These are phyloP conservation scores for Bombus soroeensis DNA, from an alignment of 1,140 invertebrate species.

Conservation along the genomic window DNA sequence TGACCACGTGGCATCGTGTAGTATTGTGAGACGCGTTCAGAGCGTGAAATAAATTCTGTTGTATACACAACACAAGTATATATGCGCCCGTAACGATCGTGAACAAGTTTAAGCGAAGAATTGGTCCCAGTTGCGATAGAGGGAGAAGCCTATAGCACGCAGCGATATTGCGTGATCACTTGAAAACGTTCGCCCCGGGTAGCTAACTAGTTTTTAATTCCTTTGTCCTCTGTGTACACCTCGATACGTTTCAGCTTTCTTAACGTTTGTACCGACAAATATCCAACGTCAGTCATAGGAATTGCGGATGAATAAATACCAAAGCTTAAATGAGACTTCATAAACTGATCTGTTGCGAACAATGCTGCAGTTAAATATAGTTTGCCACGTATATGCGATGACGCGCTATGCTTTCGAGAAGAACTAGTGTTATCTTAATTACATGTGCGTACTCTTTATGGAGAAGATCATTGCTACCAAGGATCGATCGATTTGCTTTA, in stretches of 20 bases:
- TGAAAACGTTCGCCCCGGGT: slow-evolving; percentile 44
- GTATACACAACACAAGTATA: slow-evolving; percentile 63
- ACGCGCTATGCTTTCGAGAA: too few species aligned
- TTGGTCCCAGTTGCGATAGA: slow-evolving; percentile 34
- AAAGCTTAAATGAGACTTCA: not conserved
- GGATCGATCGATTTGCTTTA: too few species aligned
- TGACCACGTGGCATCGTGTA: slow-evolving; percentile 14
- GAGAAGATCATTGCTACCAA: too few species aligned
- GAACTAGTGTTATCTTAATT: too few species aligned
- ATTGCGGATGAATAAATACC: slow-evolving; percentile 18
- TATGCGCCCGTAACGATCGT: slow-evolving; percentile 50
- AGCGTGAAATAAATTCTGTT: slow-evolving; percentile 73
- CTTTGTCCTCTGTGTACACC: slow-evolving; percentile 41
- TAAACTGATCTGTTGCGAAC: not conserved
- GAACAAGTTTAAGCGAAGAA: slow-evolving; percentile 47
- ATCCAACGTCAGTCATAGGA: not conserved
- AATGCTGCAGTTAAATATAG: not conserved
- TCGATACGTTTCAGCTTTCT: too few species aligned
- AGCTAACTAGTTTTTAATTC: slow-evolving; percentile 61
- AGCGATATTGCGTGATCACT: slow-evolving; percentile 32
- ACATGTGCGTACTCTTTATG: too few species aligned
- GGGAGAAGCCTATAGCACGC: slow-evolving; percentile 51
- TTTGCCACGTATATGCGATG: too few species aligned
- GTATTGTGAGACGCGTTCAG: slow-evolving; percentile 58
- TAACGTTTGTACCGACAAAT: not conserved